Conservation (phyloP, 1,140 invertebrate genomes). For the Archivesica marissinica region DNA sequence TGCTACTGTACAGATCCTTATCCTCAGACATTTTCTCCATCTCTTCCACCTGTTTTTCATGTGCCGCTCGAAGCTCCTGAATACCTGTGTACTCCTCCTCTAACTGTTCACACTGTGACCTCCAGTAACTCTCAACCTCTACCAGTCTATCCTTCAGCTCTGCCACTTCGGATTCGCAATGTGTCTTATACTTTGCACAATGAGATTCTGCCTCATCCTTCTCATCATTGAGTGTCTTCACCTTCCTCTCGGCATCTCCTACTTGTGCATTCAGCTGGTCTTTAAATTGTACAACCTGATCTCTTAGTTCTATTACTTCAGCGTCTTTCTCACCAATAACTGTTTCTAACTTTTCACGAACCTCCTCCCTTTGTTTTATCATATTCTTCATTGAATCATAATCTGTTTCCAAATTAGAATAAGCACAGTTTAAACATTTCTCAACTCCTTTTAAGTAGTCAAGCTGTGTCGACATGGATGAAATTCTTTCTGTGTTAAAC, state of each 20-base stretch:
- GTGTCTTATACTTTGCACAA: background rate
- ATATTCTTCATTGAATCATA: conserved; percentile 47
- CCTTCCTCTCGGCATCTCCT: background rate
- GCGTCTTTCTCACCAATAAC: background rate
- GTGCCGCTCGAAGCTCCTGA: conserved; percentile 62
- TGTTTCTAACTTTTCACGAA: conserved; percentile 7
- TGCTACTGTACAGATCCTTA: conserved; percentile 65
- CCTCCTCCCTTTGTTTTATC: background rate
- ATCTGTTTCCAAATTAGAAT: conserved; percentile 16
- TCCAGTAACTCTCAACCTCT: conserved; percentile 73
- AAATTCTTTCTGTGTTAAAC: background rate
- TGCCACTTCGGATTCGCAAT: background rate
- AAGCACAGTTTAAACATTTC: conserved; percentile 27
- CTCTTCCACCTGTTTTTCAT: conserved; percentile 62
- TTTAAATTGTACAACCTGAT: background rate
- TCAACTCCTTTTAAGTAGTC: conserved; percentile 36
- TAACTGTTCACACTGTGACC: conserved; percentile 66
- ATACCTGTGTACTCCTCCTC: conserved; percentile 68
- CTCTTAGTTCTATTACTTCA: background rate
- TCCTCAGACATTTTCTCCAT: conserved; percentile 63
- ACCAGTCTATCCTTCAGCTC: conserved; percentile 39
- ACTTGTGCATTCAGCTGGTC: background rate
- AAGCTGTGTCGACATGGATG: conserved; percentile 7
- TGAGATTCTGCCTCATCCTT: background rate
- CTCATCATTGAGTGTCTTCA: background rate